Percentiles rank a stretch among this genome's conserved stretches.
Evolutionary conservation across 1,140 invertebrate species (phyloP).

Genomic region (Trichomalopsis sarcophagae): DNA sequence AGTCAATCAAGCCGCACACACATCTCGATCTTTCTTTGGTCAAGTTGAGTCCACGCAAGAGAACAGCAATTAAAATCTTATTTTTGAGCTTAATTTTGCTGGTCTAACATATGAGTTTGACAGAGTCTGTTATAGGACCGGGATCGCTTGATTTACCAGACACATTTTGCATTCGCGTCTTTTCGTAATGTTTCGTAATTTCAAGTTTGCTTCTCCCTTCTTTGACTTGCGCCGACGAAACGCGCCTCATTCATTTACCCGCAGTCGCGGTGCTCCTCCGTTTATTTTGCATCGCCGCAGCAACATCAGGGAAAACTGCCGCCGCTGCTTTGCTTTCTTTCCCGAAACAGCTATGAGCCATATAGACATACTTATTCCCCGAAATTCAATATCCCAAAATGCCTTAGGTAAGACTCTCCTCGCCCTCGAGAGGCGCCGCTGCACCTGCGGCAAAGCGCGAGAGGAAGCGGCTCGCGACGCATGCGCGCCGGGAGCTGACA

Average conservation of each 20-base stretch:
- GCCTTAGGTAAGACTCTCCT: background rate
- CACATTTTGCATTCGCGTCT: too few relatives aligned
- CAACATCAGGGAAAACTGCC: background rate
- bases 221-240: background rate
- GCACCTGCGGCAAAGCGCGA: background rate
- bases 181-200: background rate
- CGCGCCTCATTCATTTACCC: conserved; percentile 18
- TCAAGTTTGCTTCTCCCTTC: conserved; percentile 17
- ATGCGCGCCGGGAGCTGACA: conserved; percentile 1
- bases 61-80: too few relatives aligned
- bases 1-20: too few relatives aligned
- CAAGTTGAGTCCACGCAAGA: too few relatives aligned
- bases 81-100: too few relatives aligned
- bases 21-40: too few relatives aligned
- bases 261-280: background rate
- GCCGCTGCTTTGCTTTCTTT: background rate
- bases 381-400: background rate
- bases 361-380: too few relatives aligned
- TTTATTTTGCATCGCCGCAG: background rate
- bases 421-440: background rate
- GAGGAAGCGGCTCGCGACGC: background rate
- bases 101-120: too few relatives aligned
- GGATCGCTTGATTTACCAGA: too few relatives aligned
- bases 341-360: background rate
- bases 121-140: too few relatives aligned